Evolutionary conservation across 2,888 invertebrate genomes (phyloP).

Genomic region (Lottia gigantea): DNA sequence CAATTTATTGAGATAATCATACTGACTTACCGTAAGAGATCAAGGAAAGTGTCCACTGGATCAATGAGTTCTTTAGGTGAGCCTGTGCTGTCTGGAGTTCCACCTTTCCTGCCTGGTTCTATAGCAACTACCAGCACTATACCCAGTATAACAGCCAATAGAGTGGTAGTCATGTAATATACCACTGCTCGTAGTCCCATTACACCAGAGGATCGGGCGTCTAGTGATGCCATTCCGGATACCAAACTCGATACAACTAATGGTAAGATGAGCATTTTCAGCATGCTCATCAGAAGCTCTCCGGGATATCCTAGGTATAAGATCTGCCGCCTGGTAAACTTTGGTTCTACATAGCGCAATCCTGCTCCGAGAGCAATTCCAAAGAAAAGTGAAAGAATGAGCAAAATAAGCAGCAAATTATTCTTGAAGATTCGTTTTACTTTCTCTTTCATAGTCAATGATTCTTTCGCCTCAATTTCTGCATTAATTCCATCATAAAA

Average conservation of each 20-base stretch:
- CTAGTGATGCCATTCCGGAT: conserved; percentile 84
- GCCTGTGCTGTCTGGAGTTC: conserved; percentile 11
- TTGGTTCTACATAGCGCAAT: conserved; percentile 69
- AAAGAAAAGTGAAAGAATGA: conserved; percentile 70
- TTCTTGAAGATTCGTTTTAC: conserved; percentile 20
- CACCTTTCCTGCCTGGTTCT: conserved; percentile 75
- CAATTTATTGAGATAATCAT: not conserved
- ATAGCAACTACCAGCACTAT: conserved; percentile 90
- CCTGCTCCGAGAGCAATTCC: conserved; percentile 73
- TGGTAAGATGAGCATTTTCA: conserved; percentile 79
- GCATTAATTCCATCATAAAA: too few relatives aligned
- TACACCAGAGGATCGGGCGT: conserved; percentile 87
- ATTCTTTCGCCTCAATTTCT: too few relatives aligned
- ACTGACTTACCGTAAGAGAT: conserved; percentile 33
- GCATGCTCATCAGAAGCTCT: conserved; percentile 76
- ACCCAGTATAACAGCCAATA: conserved; percentile 88
- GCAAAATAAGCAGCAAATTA: conserved; percentile 73
- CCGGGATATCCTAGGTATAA: conserved; percentile 76
- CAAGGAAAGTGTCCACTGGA: conserved; percentile 42
- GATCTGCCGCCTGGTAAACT: conserved; percentile 76
- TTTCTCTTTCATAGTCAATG: conserved; percentile 16
- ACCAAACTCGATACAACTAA: conserved; percentile 76
- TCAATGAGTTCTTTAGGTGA: conserved; percentile 25
- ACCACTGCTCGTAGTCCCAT: conserved; percentile 85
- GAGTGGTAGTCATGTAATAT: conserved; percentile 91